phyloP scores from a whole-genome alignment of 2,888 invertebrate genomes.

The Conomelus anceps region DNA sequence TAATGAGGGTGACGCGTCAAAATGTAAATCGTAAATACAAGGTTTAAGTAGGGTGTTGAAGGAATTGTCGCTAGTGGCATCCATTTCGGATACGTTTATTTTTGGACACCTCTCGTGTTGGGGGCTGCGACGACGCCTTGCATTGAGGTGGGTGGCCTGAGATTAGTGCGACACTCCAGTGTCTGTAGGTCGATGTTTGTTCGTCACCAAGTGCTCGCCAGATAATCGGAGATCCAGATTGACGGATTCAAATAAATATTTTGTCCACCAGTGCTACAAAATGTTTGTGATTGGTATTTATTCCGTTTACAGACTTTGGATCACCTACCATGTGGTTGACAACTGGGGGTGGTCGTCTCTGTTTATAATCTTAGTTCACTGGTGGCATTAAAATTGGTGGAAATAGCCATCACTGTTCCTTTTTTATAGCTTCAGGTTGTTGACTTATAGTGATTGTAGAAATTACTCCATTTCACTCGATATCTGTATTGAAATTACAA shows the following conservation, averaged over 20 bases:
- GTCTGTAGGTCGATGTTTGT: background rate
- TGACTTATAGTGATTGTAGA: too few relatives aligned
- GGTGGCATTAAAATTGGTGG: too few relatives aligned
- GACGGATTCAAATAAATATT: background rate
- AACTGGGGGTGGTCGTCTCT: background rate
- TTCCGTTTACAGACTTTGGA: background rate
- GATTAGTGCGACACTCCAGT: background rate
- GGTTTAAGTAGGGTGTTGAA: slow-evolving; percentile 7
- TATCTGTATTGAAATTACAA: too few relatives aligned
- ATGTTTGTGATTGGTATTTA: background rate
- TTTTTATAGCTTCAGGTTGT: too few relatives aligned
- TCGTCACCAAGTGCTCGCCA: background rate
- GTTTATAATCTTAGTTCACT: background rate
- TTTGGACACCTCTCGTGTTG: background rate
- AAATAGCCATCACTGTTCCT: too few relatives aligned
- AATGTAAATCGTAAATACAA: slow-evolving; percentile 10
- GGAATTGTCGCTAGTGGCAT: slow-evolving; percentile 6
- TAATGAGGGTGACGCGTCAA: background rate
- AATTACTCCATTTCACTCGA: too few relatives aligned
- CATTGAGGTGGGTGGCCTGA: background rate
- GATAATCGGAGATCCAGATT: background rate
- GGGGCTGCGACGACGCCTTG: background rate
- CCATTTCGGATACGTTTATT: slow-evolving; percentile 8
- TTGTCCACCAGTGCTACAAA: background rate
- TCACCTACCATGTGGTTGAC: too few relatives aligned